phyloP scores from a whole-genome alignment of 2,797 vertebrate genomes.

The Thaleichthys pacificus region DNA sequence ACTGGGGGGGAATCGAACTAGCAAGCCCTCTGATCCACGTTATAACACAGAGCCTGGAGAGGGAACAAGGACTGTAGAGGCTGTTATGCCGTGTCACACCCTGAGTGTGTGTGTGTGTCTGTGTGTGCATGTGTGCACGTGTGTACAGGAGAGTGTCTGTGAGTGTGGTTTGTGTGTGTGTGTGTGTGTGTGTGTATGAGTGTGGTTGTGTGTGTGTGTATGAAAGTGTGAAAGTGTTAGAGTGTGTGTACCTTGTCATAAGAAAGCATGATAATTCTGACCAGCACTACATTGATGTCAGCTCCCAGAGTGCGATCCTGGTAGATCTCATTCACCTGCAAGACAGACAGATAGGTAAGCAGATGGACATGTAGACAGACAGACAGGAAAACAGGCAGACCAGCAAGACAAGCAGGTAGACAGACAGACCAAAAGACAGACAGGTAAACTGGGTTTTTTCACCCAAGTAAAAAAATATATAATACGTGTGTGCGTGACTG shows the following conservation, averaged over 20 bases:
- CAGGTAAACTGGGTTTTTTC: background rate
- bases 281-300: slow-evolving; percentile 92
- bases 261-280: slow-evolving; percentile 90
- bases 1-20: background rate
- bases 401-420: too few species aligned
- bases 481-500: background rate
- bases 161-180: slow-evolving; percentile 7
- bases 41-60: too few species aligned
- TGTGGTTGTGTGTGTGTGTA: background rate
- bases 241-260: slow-evolving; percentile 79
- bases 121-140: background rate
- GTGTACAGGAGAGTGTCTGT: background rate
- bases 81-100: background rate
- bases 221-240: background rate
- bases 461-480: too few species aligned
- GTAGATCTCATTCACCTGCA: slow-evolving; percentile 96
- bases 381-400: slow-evolving; percentile 5
- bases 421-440: too few species aligned
- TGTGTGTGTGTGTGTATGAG: slow-evolving; percentile 8
- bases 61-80: background rate
- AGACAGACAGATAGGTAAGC: too few species aligned
- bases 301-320: slow-evolving; percentile 92
- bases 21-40: background rate
- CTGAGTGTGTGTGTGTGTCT: slow-evolving; percentile 11
- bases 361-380: background rate